phyloP scores from a whole-genome alignment of 2,888 invertebrate genomes.

The Encarsia formosa region DNA sequence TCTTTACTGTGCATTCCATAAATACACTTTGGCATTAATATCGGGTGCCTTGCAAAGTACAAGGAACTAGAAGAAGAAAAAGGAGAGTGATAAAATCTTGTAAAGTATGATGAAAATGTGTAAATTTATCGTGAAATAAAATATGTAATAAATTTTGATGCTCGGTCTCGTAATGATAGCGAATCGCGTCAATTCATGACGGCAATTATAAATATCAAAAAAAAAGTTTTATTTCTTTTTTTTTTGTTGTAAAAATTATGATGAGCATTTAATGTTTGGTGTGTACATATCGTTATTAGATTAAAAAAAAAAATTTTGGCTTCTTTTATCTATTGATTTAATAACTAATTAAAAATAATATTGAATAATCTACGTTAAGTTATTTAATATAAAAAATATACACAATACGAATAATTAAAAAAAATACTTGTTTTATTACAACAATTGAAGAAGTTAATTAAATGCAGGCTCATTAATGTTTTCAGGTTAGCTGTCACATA shows the following conservation, averaged over 20 bases:
- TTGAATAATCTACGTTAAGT: constrained; percentile 7
- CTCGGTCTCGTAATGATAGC: constrained; percentile 7
- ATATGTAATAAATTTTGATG: constrained; percentile 9
- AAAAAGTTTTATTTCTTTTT: constrained; percentile 15
- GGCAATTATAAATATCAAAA: too few relatives aligned
- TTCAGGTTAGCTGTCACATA: constrained; percentile 4
- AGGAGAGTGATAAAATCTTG: too few relatives aligned
- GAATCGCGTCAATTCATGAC: constrained; percentile 8
- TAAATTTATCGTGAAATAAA: constrained; percentile 20
- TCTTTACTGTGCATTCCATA: constrained; percentile 23
- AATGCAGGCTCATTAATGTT: neutral
- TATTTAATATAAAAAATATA: too few relatives aligned
- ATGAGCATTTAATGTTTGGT: constrained; percentile 17
- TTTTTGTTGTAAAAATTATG: constrained; percentile 7
- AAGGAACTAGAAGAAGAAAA: constrained; percentile 16
- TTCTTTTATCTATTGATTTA: constrained; percentile 18
- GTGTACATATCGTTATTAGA: constrained; percentile 24
- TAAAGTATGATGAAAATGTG: constrained; percentile 20
- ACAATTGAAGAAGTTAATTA: too few relatives aligned
- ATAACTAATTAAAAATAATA: constrained; percentile 15
- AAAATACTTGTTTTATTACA: too few relatives aligned
- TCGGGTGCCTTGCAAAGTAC: constrained; percentile 18
- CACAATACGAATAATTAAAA: too few relatives aligned
- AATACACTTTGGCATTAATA: constrained; percentile 20
- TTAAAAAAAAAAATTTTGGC: constrained; percentile 15